Percentiles rank a stretch among this genome's conserved stretches.
Evolutionary conservation across 2,888 invertebrate species (phyloP).

Genomic region (Heliconius hortense): DNA sequence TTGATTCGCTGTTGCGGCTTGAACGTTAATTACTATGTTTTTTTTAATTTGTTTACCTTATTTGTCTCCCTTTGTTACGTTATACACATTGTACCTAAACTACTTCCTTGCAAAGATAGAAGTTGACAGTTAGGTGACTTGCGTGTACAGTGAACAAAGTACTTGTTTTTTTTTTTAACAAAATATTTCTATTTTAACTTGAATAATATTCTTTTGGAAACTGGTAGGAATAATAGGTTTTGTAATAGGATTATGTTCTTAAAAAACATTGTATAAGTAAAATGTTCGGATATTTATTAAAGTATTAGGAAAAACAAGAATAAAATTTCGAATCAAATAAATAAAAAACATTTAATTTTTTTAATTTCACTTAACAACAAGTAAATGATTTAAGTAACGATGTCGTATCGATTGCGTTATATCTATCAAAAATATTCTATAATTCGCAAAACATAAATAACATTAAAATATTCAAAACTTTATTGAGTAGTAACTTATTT

Average conservation of each 20-base stretch:
- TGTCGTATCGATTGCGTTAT: background rate
- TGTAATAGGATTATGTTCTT: background rate
- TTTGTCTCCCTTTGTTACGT: conserved; percentile 15
- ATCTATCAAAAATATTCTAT: background rate
- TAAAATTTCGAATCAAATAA: background rate
- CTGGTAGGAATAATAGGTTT: too few relatives aligned
- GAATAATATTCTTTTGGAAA: too few relatives aligned
- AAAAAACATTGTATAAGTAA: background rate
- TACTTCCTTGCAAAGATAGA: conserved; percentile 16
- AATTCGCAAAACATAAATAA: background rate
- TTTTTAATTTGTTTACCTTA: conserved; percentile 32
- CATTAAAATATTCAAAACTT: background rate
- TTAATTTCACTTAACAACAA: background rate
- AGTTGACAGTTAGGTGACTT: background rate
- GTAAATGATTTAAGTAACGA: background rate
- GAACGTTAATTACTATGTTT: conserved; percentile 27
- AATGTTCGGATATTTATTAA: background rate
- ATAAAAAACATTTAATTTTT: background rate
- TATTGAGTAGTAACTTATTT: background rate
- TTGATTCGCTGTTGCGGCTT: conserved; percentile 24
- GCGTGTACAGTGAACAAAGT: background rate
- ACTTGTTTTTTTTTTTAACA: background rate
- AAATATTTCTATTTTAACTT: background rate
- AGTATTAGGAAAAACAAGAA: background rate
- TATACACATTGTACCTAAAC: background rate